phyloP scores from a whole-genome alignment of 2,113 vertebrate species.

The Castor canadensis region DNA sequence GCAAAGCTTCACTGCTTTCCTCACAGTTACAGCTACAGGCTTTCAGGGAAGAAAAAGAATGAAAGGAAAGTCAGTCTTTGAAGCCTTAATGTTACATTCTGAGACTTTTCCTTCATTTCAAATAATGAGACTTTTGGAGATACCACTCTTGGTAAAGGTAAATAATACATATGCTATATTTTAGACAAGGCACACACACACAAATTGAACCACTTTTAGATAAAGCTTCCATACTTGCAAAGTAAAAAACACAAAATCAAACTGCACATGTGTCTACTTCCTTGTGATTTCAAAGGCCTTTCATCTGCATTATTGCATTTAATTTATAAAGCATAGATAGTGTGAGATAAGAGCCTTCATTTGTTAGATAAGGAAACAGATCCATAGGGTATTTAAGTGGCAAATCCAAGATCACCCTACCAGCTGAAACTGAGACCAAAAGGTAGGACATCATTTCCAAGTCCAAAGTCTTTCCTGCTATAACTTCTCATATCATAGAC shows the following conservation, averaged over 20 bases:
- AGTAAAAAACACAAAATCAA: neutral
- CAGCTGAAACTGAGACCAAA: neutral
- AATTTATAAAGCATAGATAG: neutral
- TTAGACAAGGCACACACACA: neutral
- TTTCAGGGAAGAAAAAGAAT: neutral
- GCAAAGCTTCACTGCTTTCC: conserved; percentile 34
- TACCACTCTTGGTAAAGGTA: conserved; percentile 5
- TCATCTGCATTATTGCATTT: neutral
- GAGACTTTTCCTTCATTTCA: conserved; percentile 28
- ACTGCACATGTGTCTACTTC: neutral
- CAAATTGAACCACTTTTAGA: neutral
- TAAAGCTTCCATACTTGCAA: neutral
- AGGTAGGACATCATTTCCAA: neutral
- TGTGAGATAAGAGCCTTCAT: neutral
- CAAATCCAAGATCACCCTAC: neutral
- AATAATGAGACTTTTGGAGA: conserved; percentile 49
- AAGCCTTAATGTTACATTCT: neutral
- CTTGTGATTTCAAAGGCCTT: neutral
- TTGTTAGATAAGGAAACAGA: neutral
- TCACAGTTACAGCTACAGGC: neutral
- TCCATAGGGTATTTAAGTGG: neutral
- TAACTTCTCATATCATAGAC: neutral
- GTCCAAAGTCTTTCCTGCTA: neutral
- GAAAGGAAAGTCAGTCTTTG: neutral
- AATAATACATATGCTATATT: conserved; percentile 18